A percentile compares a stretch with the other conserved stretches of the same genome.
Conservation (phyloP, 2,113 vertebrate species). For the Spermophilus dauricus region DNA sequence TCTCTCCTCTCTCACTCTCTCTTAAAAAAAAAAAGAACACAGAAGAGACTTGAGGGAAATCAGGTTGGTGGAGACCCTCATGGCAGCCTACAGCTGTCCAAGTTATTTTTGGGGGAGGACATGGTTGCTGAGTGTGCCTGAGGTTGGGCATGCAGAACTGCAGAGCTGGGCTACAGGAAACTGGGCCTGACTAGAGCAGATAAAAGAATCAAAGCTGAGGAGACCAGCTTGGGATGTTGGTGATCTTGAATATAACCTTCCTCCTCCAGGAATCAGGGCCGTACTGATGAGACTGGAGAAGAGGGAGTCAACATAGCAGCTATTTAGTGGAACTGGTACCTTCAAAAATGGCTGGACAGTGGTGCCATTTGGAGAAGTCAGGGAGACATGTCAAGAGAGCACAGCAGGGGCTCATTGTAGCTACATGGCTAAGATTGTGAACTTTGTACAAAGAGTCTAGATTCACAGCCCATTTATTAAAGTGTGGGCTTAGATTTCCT, state of each 20-base stretch:
- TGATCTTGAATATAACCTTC: background rate
- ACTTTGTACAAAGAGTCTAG: background rate
- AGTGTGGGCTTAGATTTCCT: background rate
- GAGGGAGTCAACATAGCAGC: background rate
- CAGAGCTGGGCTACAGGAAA: background rate
- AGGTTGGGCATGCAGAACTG: background rate
- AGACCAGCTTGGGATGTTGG: background rate
- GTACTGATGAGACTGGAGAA: background rate
- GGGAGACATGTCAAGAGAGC: background rate
- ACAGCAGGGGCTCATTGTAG: too few relatives aligned
- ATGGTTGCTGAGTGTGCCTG: background rate
- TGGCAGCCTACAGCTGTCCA: background rate
- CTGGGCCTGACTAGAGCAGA: background rate
- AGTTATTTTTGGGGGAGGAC: rapidly evolving
- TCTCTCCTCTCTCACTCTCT: too few relatives aligned
- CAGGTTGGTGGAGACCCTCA: background rate
- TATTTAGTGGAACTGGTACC: background rate
- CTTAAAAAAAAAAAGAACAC: too few relatives aligned
- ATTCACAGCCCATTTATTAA: background rate
- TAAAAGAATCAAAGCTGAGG: background rate
- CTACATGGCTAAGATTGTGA: background rate
- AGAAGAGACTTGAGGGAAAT: background rate
- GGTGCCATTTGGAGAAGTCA: background rate
- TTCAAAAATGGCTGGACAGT: background rate
- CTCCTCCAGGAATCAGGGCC: background rate